Conservation (phyloP, 1,140 invertebrate genomes). For the Drosophila paulistorum region DNA sequence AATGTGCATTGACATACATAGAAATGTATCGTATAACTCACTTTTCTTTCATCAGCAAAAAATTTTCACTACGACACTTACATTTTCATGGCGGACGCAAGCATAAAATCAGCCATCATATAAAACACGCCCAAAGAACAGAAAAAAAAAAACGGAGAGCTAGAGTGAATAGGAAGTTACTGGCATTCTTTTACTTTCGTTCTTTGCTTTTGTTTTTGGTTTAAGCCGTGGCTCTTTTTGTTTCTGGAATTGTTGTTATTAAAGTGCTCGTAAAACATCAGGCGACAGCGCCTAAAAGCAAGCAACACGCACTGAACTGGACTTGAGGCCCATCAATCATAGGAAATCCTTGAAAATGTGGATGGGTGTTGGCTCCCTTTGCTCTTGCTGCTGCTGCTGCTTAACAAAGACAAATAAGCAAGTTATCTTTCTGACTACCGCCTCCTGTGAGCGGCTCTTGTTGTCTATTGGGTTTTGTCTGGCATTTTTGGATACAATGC, state of each 20-base stretch:
- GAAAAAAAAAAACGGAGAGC: not conserved
- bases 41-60: conserved; percentile 75
- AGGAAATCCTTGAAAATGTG: conserved; percentile 27
- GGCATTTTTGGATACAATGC: conserved; percentile 57
- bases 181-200: conserved; percentile 18
- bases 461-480: conserved; percentile 23
- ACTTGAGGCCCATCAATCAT: conserved; percentile 63
- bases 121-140: conserved; percentile 44
- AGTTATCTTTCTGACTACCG: conserved; percentile 34
- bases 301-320: conserved; percentile 45
- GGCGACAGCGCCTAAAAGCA: conserved; percentile 58
- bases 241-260: conserved; percentile 40
- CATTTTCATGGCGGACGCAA: conserved; percentile 67
- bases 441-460: not conserved
- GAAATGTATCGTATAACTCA: conserved; percentile 53
- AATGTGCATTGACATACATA: conserved; percentile 6
- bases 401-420: conserved; percentile 72
- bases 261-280: conserved; percentile 65
- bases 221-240: conserved; percentile 52
- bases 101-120: conserved; percentile 71
- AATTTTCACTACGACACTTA: conserved; percentile 77
- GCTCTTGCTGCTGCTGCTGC: conserved; percentile 32
- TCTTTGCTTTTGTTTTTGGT: conserved; percentile 53
- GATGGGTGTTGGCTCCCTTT: not conserved
- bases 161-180: conserved; percentile 46